Percentiles rank a stretch among this genome's conserved stretches.
phyloP scores from a whole-genome alignment of 1,140 invertebrate species.

The Scaptomyza montana region DNA sequence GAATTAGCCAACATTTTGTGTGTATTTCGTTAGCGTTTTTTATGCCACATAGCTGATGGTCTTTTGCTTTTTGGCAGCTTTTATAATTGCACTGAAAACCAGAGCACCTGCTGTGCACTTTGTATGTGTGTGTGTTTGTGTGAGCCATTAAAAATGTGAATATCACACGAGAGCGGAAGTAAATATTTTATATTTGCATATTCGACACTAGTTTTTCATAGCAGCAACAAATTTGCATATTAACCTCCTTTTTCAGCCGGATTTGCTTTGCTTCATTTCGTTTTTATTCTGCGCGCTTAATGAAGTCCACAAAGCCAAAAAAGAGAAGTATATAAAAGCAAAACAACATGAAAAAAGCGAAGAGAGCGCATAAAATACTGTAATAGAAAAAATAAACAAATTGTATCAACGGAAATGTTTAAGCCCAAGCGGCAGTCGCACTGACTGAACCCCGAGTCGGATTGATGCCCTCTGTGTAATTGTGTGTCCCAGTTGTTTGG shows the following conservation, averaged over 20 bases:
- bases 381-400: conserved; percentile 34
- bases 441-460: background rate
- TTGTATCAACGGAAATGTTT: conserved; percentile 44
- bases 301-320: conserved; percentile 62
- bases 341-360: background rate
- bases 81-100: conserved; percentile 72
- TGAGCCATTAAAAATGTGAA: conserved; percentile 74
- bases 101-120: conserved; percentile 62
- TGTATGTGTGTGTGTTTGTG: conserved; percentile 12
- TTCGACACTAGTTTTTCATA: conserved; percentile 78
- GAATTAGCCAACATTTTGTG: conserved; percentile 47
- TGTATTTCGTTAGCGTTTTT: conserved; percentile 32
- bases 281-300: conserved; percentile 65
- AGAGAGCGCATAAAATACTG: background rate
- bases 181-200: conserved; percentile 81
- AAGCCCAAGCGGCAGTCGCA: conserved; percentile 13
- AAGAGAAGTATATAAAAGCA: conserved; percentile 16
- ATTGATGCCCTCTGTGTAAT: conserved; percentile 18
- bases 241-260: conserved; percentile 37
- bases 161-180: conserved; percentile 74
- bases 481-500: conserved; percentile 53
- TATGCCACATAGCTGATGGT: conserved; percentile 19
- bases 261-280: conserved; percentile 43
- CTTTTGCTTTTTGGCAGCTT: conserved; percentile 65
- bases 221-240: conserved; percentile 69